phyloP scores from a whole-genome alignment of 1,140 invertebrate species.

The Cardiocondyla obscurior region DNA sequence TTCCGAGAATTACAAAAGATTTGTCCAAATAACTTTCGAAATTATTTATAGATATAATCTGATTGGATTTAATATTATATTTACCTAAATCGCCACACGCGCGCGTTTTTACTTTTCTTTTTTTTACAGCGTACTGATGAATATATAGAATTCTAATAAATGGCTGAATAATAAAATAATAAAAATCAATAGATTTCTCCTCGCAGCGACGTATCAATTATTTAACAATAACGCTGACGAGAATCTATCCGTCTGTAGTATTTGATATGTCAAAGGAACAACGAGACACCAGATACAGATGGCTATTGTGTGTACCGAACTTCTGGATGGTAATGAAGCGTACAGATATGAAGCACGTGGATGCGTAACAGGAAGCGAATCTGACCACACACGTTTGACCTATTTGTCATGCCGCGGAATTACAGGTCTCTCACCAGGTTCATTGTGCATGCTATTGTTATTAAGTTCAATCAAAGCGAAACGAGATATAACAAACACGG shows the following conservation, averaged over 20 bases:
- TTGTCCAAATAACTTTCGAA: not conserved
- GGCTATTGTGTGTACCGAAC: conserved; percentile 17
- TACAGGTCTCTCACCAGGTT: conserved; percentile 3
- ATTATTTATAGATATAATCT: not conserved
- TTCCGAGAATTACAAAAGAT: not conserved
- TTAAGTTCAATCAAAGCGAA: not conserved
- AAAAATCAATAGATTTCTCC: not conserved
- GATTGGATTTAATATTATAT: not conserved
- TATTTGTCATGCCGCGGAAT: conserved; percentile 17
- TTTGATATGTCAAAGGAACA: conserved; percentile 28
- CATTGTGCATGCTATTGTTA: conserved; percentile 5
- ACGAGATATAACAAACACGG: not conserved
- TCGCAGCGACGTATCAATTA: not conserved
- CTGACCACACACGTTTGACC: conserved; percentile 26
- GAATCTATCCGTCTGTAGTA: conserved; percentile 6
- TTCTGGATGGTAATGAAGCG: conserved; percentile 39
- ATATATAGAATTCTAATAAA: too few species aligned
- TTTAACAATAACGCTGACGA: not conserved
- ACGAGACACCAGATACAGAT: not conserved
- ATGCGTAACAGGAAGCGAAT: conserved; percentile 10
- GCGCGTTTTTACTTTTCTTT: too few species aligned
- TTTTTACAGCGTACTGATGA: too few species aligned
- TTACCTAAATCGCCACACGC: not conserved
- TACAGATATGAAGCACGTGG: not conserved
- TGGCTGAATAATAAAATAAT: too few species aligned